Percentiles rank a stretch among this genome's conserved stretches.
Evolutionary conservation across 2,113 vertebrate genomes (phyloP).

Genomic region (Bubo scandiacus): DNA sequence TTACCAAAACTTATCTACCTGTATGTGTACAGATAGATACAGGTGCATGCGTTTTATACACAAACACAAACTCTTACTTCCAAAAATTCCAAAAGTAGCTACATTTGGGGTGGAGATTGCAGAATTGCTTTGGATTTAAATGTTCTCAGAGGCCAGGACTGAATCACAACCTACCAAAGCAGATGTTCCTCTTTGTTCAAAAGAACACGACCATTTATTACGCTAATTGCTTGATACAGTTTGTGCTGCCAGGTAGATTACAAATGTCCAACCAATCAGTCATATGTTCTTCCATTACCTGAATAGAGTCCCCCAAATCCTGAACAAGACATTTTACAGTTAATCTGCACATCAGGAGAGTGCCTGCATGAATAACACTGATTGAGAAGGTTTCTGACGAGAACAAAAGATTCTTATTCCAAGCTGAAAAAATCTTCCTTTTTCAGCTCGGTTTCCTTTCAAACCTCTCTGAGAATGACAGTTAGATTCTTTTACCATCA

Average conservation of each 20-base stretch:
- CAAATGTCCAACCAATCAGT: not conserved
- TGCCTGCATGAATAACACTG: not conserved
- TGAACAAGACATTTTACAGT: not conserved
- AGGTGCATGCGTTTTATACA: fast-evolving
- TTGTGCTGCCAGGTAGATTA: not conserved
- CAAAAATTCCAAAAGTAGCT: not conserved
- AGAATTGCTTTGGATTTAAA: not conserved
- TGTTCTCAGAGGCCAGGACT: not conserved
- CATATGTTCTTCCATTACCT: not conserved
- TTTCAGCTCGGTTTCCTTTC: not conserved
- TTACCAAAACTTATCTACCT: not conserved
- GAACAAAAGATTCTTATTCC: not conserved
- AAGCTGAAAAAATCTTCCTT: not conserved
- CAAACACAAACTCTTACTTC: not conserved
- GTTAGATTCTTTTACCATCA: not conserved
- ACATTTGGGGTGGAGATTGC: not conserved
- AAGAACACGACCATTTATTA: not conserved
- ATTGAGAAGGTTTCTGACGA: not conserved
- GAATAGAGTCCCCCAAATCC: not conserved
- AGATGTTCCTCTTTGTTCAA: not conserved
- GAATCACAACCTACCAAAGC: not conserved
- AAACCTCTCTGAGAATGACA: not conserved
- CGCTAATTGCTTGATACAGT: not conserved
- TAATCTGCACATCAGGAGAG: not conserved
- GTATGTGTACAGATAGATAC: not conserved